Evolutionary conservation across 2,113 vertebrate species (phyloP).

Genomic region (Rana temporaria): DNA sequence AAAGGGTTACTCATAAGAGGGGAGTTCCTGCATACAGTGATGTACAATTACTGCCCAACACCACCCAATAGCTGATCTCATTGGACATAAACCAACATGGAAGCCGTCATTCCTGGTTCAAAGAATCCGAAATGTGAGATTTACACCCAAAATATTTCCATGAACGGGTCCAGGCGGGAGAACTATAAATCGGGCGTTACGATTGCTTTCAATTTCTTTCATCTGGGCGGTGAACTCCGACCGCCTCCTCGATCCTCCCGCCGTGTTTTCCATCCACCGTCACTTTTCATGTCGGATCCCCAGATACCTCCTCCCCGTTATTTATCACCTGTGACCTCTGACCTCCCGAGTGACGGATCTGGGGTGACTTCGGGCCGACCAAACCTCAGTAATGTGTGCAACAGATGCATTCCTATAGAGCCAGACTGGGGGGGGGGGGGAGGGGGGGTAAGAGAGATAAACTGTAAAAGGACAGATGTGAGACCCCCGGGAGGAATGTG

Average conservation of each 20-base stretch:
- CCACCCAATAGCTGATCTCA: too few relatives aligned
- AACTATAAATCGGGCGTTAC: too few relatives aligned
- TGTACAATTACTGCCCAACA: too few relatives aligned
- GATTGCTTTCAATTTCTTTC: too few relatives aligned
- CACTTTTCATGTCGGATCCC: conserved; percentile 3
- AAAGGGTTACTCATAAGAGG: too few relatives aligned
- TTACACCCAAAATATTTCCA: too few relatives aligned
- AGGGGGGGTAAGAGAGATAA: conserved; percentile 11
- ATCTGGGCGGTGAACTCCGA: neutral
- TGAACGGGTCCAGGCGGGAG: too few relatives aligned
- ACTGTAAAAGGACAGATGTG: conserved; percentile 23
- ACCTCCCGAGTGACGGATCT: conserved; percentile 33
- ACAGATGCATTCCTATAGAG: conserved; percentile 31
- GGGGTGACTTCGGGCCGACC: neutral
- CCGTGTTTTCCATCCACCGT: neutral
- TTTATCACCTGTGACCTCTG: conserved; percentile 51
- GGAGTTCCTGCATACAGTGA: too few relatives aligned
- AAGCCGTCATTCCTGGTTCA: too few relatives aligned
- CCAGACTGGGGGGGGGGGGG: neutral
- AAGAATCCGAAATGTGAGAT: too few relatives aligned
- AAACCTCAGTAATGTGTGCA: conserved; percentile 39
- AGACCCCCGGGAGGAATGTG: conserved; percentile 5
- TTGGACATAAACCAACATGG: too few relatives aligned
- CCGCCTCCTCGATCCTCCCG: neutral
- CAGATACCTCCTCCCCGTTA: conserved; percentile 27